A percentile compares a stretch with the other conserved stretches of the same genome.
These are phyloP conservation scores for Pempheris klunzingeri DNA, from an alignment of 2,797 vertebrate genomes.

Conservation along the genomic window DNA sequence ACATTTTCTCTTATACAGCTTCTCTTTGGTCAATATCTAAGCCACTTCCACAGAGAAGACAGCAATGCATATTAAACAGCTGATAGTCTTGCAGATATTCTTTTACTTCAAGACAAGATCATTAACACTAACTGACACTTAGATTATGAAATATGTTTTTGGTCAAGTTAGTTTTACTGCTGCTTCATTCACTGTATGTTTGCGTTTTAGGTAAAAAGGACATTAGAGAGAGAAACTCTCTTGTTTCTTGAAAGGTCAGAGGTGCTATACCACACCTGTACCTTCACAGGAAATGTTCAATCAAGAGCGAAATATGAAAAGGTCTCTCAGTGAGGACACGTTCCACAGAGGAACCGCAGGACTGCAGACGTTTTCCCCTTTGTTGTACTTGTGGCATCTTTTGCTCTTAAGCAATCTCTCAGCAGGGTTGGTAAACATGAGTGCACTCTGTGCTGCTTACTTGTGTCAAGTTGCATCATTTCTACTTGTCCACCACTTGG, in stretches of 20 bases:
- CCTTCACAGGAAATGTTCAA: slow-evolving; percentile 12
- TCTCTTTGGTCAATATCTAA: not conserved
- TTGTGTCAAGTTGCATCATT: slow-evolving; percentile 30
- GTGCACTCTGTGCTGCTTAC: slow-evolving; percentile 2
- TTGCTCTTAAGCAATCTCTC: slow-evolving; percentile 15
- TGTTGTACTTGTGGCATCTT: not conserved
- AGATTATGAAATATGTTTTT: not conserved
- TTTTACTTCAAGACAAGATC: not conserved
- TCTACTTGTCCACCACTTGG: not conserved
- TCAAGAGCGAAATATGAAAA: slow-evolving; percentile 5
- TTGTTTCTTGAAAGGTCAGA: not conserved
- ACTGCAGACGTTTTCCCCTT: slow-evolving; percentile 3
- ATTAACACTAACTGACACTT: not conserved
- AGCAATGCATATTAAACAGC: not conserved
- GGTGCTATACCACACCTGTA: not conserved
- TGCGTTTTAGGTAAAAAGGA: not conserved
- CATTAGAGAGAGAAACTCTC: not conserved
- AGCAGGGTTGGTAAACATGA: slow-evolving; percentile 24
- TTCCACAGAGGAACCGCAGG: not conserved
- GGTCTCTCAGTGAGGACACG: not conserved
- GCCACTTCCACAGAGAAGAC: not conserved
- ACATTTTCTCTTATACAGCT: not conserved
- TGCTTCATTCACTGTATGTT: not conserved
- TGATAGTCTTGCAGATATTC: not conserved
- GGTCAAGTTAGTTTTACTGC: not conserved